Percentiles rank a stretch among this genome's conserved stretches.
Conservation (phyloP, 2,888 invertebrate genomes). For the Copidosoma aretas region DNA sequence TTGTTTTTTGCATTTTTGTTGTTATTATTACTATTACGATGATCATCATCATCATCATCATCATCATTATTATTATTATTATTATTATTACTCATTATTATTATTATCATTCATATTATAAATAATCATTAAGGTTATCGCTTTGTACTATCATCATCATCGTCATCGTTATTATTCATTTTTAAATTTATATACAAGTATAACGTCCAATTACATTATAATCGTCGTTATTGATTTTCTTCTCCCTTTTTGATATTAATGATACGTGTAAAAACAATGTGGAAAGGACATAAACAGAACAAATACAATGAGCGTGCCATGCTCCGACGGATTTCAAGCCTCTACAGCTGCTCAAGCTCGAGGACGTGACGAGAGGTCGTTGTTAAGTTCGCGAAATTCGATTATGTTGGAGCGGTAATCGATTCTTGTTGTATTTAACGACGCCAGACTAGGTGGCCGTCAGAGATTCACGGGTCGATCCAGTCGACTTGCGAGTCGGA, state of each 20-base stretch:
- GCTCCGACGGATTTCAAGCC: constrained; percentile 26
- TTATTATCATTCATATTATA: constrained; percentile 7
- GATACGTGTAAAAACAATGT: constrained; percentile 10
- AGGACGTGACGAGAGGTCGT: background rate
- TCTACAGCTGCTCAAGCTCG: constrained; percentile 11
- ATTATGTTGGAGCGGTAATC: background rate
- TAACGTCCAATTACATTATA: constrained; percentile 18
- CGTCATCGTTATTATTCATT: constrained; percentile 23
- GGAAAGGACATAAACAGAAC: background rate
- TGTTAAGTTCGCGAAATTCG: background rate
- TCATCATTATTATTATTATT: constrained; percentile 24
- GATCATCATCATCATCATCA: constrained; percentile 21
- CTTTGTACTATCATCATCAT: constrained; percentile 14
- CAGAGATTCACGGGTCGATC: no score
- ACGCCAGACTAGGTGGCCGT: no score
- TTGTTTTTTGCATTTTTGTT: constrained; percentile 35
- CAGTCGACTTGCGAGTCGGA: no score
- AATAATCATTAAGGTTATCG: background rate
- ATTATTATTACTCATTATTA: constrained; percentile 26
- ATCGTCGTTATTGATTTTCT: constrained; percentile 25
- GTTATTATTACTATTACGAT: constrained; percentile 33
- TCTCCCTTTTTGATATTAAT: constrained; percentile 3
- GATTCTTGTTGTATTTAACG: no score
- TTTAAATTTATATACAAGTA: constrained; percentile 25
- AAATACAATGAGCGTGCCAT: constrained; percentile 22